These are phyloP conservation scores for Adela reaumurella DNA, from an alignment of 2,888 invertebrate genomes.

Conservation along the genomic window DNA sequence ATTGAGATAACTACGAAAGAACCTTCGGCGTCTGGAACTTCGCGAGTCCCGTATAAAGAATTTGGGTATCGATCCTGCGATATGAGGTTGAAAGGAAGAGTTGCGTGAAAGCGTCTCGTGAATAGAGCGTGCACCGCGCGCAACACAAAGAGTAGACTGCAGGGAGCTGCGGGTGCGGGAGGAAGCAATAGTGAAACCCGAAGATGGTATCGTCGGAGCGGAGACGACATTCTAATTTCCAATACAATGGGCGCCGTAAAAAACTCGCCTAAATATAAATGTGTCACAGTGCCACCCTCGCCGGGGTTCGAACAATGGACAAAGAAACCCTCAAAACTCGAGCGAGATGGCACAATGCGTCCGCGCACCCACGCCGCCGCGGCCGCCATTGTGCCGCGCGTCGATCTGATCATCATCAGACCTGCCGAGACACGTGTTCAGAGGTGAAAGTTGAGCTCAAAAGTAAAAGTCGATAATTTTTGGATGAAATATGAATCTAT, in stretches of 20 bases:
- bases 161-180: too few species aligned
- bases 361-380: conserved; percentile 30
- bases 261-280: conserved; percentile 50
- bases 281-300: conserved; percentile 54
- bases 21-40: too few species aligned
- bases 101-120: background rate
- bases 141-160: too few species aligned
- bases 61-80: too few species aligned
- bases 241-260: conserved; percentile 51
- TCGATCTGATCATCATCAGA: conserved; percentile 18
- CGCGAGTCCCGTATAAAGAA: too few species aligned
- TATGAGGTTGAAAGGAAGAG: too few species aligned
- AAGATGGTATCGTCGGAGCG: background rate
- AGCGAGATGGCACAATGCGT: conserved; percentile 30
- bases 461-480: conserved; percentile 40
- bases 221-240: conserved; percentile 29
- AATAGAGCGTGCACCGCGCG: background rate
- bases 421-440: conserved; percentile 21
- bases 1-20: too few species aligned
- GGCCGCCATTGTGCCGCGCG: conserved; percentile 20
- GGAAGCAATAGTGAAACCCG: background rate
- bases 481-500: conserved; percentile 29
- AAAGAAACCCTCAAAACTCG: conserved; percentile 27
- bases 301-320: conserved; percentile 42
- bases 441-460: conserved; percentile 51